These are phyloP conservation scores for Quadroppia sp. DNA, from an alignment of 2,888 invertebrate species.

Conservation along the genomic window DNA sequence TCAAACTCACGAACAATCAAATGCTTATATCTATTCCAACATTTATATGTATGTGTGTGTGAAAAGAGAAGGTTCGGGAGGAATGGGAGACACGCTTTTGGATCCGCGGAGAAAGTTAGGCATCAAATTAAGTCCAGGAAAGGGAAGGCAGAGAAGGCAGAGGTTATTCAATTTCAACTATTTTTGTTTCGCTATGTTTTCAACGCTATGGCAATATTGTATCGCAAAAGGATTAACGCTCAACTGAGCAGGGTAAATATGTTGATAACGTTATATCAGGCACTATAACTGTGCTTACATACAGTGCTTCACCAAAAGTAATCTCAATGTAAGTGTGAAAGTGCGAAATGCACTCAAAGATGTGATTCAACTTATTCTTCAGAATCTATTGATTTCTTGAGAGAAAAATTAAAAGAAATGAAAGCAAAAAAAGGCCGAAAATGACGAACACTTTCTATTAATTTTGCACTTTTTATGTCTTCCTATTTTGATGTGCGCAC, in stretches of 20 bases:
- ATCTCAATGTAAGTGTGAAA: constrained; percentile 8
- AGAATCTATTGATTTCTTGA: not conserved
- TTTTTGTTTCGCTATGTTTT: not conserved
- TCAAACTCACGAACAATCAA: constrained; percentile 23
- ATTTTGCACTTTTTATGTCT: constrained; percentile 10
- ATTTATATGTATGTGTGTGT: not conserved
- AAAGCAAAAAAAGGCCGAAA: not conserved
- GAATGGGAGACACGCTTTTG: not conserved
- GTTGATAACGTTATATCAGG: not conserved
- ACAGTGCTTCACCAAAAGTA: not conserved
- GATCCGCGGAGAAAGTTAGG: constrained; percentile 32
- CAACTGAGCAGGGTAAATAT: constrained; percentile 33
- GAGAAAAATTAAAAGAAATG: not conserved
- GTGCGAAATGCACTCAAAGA: not conserved
- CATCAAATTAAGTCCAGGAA: constrained; percentile 22
- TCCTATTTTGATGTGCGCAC: constrained; percentile 18
- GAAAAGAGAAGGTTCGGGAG: not conserved
- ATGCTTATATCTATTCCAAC: constrained; percentile 6
- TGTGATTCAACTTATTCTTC: not conserved
- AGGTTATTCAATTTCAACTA: constrained; percentile 20
- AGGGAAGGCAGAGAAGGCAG: constrained; percentile 6
- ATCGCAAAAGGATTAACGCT: constrained; percentile 26
- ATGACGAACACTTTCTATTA: constrained; percentile 13
- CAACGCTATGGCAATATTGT: not conserved
- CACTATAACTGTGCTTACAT: not conserved